Base-by-base conservation (phyloP, 1,140 invertebrate species). In the Chrysoperla carnea region DNA sequence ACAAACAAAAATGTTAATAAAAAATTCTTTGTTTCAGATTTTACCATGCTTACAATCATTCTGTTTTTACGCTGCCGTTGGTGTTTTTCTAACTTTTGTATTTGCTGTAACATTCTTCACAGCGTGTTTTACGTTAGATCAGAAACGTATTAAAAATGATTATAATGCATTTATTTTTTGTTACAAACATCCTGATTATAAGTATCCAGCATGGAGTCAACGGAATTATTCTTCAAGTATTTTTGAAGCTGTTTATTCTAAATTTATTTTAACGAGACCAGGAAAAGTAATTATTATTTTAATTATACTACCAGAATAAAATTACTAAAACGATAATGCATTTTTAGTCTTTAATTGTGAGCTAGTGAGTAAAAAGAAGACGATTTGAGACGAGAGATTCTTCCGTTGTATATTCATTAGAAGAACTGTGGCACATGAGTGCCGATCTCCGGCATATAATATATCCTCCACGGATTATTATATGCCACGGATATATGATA, bases 61-160 rank as follows among this genome's bases (percentile, higher is more conserved):
- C 52, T 84, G 81, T 53, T 67, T 83, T 28, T 84, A 80, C 52
- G 78, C 78, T 9, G 77, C 78, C 6, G 58, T 73, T 1, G 78
- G 78, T 14, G 73, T 84, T 6, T 63, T 80, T 23, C 72, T 79
- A 44, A 81, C 81, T 8, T 86, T 78, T 59, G 58, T 83, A 29
- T 74, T 79, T 48, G 78, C 79, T 52, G 68, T 82, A 6, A 84
- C 82, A 6, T 78, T 85, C 60, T 86, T 83, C 60, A 69, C 81
- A n/a, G 81, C 79, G 1, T 71, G 76, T 42, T 76, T 85, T 49
- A 72, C 76, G 0, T 55, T 86, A 40, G 82, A 86, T 52, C 63
- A 78, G 37, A 63, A 55, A 55, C 67, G 82, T 54, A 64, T 82
- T 13, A 66, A 73, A 47, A 51, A 52, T 1, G 72, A 69, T 41